These are phyloP conservation scores for Eupeodes latifasciatus DNA, from an alignment of 2,888 invertebrate species.

Conservation along the genomic window DNA sequence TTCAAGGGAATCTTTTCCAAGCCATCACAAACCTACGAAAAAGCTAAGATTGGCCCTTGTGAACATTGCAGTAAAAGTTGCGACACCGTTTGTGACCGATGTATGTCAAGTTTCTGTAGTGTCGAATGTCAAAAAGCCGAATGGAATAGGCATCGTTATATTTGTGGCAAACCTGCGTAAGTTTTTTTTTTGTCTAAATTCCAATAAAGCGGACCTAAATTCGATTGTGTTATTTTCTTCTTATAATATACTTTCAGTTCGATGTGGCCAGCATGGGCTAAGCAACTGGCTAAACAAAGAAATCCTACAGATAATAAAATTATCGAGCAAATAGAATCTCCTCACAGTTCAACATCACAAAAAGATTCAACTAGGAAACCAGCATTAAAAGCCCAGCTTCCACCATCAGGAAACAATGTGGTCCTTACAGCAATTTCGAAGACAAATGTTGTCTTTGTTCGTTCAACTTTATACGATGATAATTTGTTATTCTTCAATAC, in stretches of 20 bases:
- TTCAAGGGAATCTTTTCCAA: slow-evolving; percentile 54
- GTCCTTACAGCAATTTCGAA: slow-evolving; percentile 81
- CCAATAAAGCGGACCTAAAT: neutral
- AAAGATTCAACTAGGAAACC: slow-evolving; percentile 29
- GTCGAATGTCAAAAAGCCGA: slow-evolving; percentile 79
- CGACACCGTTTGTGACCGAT: slow-evolving; percentile 78
- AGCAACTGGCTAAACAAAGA: neutral
- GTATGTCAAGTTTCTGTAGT: slow-evolving; percentile 79
- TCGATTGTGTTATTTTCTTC: neutral
- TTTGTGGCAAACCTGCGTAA: slow-evolving; percentile 79
- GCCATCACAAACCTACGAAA: slow-evolving; percentile 10
- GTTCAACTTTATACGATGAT: slow-evolving; percentile 78
- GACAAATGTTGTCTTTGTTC: slow-evolving; percentile 81
- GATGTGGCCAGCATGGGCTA: slow-evolving; percentile 33
- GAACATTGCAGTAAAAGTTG: slow-evolving; percentile 75
- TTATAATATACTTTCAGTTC: neutral
- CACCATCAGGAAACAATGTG: slow-evolving; percentile 78
- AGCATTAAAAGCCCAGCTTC: slow-evolving; percentile 76
- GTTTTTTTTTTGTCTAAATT: slow-evolving; percentile 30
- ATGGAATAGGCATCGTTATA: slow-evolving; percentile 79
- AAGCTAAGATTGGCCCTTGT: slow-evolving; percentile 65
- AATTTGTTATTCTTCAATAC: slow-evolving; percentile 79
- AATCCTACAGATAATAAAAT: neutral
- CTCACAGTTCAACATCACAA: neutral
- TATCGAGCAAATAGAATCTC: neutral